A percentile compares a stretch with the other conserved stretches of the same genome.
phyloP scores from a whole-genome alignment of 2,888 invertebrate species.

The Drosophila nigritarsus region DNA sequence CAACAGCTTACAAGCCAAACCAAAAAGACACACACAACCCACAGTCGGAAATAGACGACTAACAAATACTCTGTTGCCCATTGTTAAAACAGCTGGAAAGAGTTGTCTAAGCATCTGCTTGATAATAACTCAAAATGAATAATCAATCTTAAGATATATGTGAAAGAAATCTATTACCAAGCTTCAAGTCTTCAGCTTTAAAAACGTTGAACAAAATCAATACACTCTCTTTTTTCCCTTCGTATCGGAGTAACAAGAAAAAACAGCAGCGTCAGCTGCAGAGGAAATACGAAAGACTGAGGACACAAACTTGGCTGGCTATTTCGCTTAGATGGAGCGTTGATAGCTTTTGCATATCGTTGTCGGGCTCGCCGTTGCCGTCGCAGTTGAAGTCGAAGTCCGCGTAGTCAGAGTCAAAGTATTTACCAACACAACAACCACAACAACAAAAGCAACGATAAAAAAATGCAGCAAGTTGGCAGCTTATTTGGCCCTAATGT shows the following conservation, averaged over 20 bases:
- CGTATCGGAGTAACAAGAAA: constrained; percentile 23
- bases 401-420: constrained; percentile 60
- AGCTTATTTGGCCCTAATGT: constrained; percentile 81
- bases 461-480: constrained; percentile 55
- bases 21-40: constrained; percentile 38
- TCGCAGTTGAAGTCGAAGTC: constrained; percentile 38
- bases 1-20: constrained; percentile 75
- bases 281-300: constrained; percentile 70
- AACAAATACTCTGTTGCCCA: background rate
- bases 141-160: too few species aligned
- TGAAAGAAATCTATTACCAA: background rate
- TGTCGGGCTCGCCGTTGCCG: constrained; percentile 47
- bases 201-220: constrained; percentile 1
- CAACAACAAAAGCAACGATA: constrained; percentile 6
- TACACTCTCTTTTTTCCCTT: constrained; percentile 5
- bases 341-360: constrained; percentile 81
- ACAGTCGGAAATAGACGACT: constrained; percentile 1
- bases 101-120: background rate
- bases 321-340: constrained; percentile 67
- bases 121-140: background rate
- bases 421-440: constrained; percentile 63
- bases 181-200: background rate
- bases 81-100: background rate
- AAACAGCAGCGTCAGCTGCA: constrained; percentile 27
- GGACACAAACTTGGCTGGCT: constrained; percentile 57